phyloP scores from a whole-genome alignment of 1,140 invertebrate species.

The Diprion similis region DNA sequence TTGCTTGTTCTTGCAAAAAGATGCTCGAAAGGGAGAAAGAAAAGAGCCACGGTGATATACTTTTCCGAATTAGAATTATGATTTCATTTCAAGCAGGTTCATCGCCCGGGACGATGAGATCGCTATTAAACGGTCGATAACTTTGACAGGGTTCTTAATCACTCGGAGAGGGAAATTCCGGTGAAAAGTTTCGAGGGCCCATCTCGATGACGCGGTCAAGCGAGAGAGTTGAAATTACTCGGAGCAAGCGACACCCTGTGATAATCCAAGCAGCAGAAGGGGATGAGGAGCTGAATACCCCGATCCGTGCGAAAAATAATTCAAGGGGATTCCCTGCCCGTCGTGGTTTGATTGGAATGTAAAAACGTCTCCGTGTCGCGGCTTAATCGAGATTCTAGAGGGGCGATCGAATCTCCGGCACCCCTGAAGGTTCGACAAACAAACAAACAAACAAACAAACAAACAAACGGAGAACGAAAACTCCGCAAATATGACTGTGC shows the following conservation, averaged over 20 bases:
- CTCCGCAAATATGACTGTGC: neutral
- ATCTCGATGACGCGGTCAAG: conserved; percentile 1
- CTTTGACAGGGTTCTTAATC: neutral
- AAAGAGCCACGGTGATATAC: too few species aligned
- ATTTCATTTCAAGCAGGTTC: too few species aligned
- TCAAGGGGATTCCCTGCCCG: neutral
- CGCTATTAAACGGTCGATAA: neutral
- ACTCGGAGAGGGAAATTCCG: neutral
- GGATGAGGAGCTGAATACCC: neutral
- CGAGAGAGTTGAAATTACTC: neutral
- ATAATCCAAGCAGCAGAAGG: neutral
- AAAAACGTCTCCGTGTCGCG: neutral
- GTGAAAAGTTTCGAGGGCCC: neutral
- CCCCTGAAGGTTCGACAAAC: too few species aligned
- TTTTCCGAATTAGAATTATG: too few species aligned
- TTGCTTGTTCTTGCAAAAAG: too few species aligned
- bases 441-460: neutral
- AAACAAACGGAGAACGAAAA: neutral
- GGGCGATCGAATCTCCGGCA: too few species aligned
- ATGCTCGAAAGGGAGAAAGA: too few species aligned
- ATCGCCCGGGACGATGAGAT: neutral
- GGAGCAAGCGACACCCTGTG: neutral
- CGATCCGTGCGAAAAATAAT: conserved; percentile 2
- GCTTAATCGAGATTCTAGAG: too few species aligned
- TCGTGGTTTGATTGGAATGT: neutral